phyloP scores from a whole-genome alignment of 1,140 invertebrate genomes.

The Rhopalosiphum padi region DNA sequence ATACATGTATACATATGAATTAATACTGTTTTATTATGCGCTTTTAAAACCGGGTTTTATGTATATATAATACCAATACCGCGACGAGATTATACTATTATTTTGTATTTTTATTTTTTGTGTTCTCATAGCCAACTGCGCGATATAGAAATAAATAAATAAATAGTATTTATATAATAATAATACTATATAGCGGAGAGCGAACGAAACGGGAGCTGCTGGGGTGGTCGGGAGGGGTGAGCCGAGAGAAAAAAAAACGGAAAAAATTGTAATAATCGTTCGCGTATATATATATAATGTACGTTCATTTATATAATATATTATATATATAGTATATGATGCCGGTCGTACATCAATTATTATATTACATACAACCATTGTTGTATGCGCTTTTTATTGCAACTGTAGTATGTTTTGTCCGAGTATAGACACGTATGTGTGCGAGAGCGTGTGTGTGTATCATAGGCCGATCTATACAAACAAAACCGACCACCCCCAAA shows the following conservation, averaged over 20 bases:
- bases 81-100: conserved; percentile 22
- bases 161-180: neutral
- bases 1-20: neutral
- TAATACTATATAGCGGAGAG: neutral
- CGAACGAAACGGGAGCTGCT: neutral
- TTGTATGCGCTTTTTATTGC: conserved; percentile 41
- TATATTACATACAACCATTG: conserved; percentile 35
- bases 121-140: neutral
- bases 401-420: neutral
- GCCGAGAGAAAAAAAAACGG: neutral
- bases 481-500: neutral
- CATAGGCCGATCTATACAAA: neutral
- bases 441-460: neutral
- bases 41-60: conserved; percentile 45
- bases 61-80: neutral
- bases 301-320: neutral
- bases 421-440: neutral
- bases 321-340: neutral
- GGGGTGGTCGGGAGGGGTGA: neutral
- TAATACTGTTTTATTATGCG: conserved; percentile 46
- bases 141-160: conserved; percentile 7
- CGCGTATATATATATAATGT: neutral
- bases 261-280: conserved; percentile 40
- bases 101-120: conserved; percentile 9
- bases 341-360: conserved; percentile 37